Conservation (phyloP, 2,797 vertebrate species). For the Chelon labrosus region DNA sequence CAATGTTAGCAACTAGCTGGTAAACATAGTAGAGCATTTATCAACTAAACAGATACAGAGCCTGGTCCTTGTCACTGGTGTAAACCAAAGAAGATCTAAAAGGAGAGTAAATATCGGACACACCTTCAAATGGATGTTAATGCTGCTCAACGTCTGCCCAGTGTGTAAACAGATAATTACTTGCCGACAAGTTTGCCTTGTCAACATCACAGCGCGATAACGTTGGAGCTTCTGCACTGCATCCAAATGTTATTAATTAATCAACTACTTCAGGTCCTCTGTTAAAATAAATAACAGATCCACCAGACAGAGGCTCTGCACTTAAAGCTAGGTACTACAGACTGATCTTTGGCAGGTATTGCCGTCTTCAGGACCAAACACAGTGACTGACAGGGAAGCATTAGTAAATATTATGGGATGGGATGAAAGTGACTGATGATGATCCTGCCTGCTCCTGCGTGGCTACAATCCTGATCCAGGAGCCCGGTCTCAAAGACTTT, state of each 20-base stretch:
- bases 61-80: too few relatives aligned
- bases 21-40: not conserved
- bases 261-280: not conserved
- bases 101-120: not conserved
- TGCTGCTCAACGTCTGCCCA: too few relatives aligned
- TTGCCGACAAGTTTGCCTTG: not conserved
- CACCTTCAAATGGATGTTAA: not conserved
- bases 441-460: slow-evolving; percentile 30
- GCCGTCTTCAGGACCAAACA: slow-evolving; percentile 25
- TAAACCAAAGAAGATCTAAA: too few relatives aligned
- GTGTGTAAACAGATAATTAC: not conserved
- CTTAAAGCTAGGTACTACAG: not conserved
- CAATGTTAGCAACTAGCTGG: too few relatives aligned
- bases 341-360: not conserved
- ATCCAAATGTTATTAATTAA: not conserved
- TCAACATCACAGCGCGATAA: not conserved
- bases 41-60: not conserved
- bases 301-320: not conserved
- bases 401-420: slow-evolving; percentile 41
- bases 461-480: slow-evolving; percentile 48
- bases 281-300: not conserved
- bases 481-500: slow-evolving; percentile 28
- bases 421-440: slow-evolving; percentile 33
- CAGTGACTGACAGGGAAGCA: slow-evolving; percentile 28
- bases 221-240: not conserved